Percentiles rank a stretch among this genome's conserved stretches.
Evolutionary conservation across 2,797 vertebrate genomes (phyloP).

Genomic region (Sebastiscus tertius): DNA sequence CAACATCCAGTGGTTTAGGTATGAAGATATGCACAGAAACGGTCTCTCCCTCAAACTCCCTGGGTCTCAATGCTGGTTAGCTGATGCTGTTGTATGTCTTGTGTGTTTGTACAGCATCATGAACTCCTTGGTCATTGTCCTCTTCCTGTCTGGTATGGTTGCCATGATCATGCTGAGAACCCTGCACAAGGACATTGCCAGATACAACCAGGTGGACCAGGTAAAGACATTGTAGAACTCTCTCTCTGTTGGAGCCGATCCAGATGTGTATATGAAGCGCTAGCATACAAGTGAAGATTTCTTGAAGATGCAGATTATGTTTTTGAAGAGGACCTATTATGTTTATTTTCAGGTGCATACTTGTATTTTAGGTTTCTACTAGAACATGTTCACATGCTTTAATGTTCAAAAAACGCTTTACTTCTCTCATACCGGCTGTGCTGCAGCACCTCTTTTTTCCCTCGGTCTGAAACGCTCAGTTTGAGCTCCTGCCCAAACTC

Average conservation of each 20-base stretch:
- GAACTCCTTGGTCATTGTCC: constrained; percentile 92
- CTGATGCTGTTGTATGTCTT: neutral
- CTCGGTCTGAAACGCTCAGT: no score
- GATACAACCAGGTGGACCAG: constrained; percentile 93
- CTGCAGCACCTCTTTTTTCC: no score
- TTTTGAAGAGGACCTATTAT: neutral
- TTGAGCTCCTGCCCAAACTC: no score
- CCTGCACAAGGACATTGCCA: constrained; percentile 91
- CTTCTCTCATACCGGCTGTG: no score
- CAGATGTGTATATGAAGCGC: neutral
- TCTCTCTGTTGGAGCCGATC: neutral
- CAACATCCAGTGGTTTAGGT: constrained; percentile 96
- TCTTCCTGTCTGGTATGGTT: constrained; percentile 94
- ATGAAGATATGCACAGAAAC: constrained; percentile 31
- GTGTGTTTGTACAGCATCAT: constrained; percentile 84
- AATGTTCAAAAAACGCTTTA: no score
- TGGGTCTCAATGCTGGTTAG: neutral
- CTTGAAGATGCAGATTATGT: neutral
- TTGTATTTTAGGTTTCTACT: no score
- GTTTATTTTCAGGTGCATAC: no score
- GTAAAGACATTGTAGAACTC: constrained; percentile 58
- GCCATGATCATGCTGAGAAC: constrained; percentile 93
- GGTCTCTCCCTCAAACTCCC: neutral
- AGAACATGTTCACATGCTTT: no score
- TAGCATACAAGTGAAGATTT: neutral